Base-by-base conservation (phyloP, 2,113 vertebrate genomes). In the Galeopterus variegatus region DNA sequence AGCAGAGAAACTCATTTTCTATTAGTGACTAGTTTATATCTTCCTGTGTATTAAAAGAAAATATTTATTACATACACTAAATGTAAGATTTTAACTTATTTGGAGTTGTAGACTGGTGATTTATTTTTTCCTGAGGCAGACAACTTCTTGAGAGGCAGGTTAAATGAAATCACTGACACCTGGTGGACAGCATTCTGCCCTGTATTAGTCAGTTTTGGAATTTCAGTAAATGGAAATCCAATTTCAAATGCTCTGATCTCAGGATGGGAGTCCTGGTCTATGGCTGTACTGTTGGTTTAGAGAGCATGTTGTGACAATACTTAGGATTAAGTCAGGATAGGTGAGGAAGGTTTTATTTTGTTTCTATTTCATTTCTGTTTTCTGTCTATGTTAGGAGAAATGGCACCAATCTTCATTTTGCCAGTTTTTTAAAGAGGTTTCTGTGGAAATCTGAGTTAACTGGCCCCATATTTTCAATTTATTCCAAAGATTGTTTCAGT, bases 71-170 rank as follows among this genome's bases (percentile, higher is more conserved):
- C 10, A 50, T 45, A 65, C 0, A 94, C 23, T 45, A 81, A 95
- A 72, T 91, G 2, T 76, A 75, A 69, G 31, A 41, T 85, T 92
- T 92, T 89, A 19, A 92, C 2, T 48, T 83, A 87, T 70, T 83
- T 75, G 28, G 45, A 80, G 41, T n/a, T 67, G 6, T 45, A 72
- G 14, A 94, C 60, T 33, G 18, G 1, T 11, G 12, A 88, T 81
- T 95, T 86, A 79, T 65, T 90, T 97, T 48, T 82, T 85, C 17
- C n/a, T 93, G 12, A 64, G 65, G 26, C 8, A 79, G 13, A 65
- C 17, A 36, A 64, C 62, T 77, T 93, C n/a, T 73, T 84, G 17
- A 33, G 14, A 72, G 64, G 31, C 14, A 92, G 23, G 69, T 8
- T 50, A 75, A 56, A 36, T 64, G 14, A 91, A 89, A 52, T 91